Evolutionary conservation across 2,888 invertebrate genomes (phyloP).

Genomic region (Tiphia femorata): DNA sequence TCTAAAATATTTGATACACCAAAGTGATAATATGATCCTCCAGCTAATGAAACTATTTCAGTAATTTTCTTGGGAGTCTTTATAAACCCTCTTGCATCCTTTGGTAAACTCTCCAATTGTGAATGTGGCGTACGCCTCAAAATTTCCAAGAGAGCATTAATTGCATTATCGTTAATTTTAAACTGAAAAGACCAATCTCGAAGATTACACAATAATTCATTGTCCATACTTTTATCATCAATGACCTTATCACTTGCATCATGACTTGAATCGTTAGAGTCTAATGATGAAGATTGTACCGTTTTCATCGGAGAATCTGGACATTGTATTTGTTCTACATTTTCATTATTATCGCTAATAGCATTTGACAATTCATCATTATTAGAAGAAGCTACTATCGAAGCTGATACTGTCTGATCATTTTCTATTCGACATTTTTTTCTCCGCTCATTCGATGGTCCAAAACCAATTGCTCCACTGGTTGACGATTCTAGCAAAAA

Average conservation of each 20-base stretch:
- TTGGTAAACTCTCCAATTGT: conserved; percentile 6
- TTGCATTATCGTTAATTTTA: conserved; percentile 8
- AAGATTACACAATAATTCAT: conserved; percentile 4
- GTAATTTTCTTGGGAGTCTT: not conserved
- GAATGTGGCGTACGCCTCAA: not conserved
- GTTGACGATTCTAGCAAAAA: too few relatives aligned
- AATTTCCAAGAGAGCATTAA: conserved; percentile 5
- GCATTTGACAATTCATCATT: too few relatives aligned
- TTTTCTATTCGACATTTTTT: too few relatives aligned
- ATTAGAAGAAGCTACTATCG: too few relatives aligned
- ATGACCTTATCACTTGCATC: not conserved
- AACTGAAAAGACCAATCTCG: conserved; percentile 5
- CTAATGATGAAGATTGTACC: too few relatives aligned
- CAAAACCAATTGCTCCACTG: too few relatives aligned
- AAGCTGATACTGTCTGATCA: too few relatives aligned
- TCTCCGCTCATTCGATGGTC: too few relatives aligned
- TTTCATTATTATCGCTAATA: too few relatives aligned
- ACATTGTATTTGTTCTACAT: too few relatives aligned
- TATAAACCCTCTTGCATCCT: not conserved
- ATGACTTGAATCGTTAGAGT: not conserved
- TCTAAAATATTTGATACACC: not conserved
- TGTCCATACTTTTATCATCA: not conserved
- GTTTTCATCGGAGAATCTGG: too few relatives aligned
- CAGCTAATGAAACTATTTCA: conserved; percentile 5
- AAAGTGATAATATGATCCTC: conserved; percentile 10